These are phyloP conservation scores for Poecile montanus DNA, from an alignment of 2,797 vertebrate genomes.

Conservation along the genomic window DNA sequence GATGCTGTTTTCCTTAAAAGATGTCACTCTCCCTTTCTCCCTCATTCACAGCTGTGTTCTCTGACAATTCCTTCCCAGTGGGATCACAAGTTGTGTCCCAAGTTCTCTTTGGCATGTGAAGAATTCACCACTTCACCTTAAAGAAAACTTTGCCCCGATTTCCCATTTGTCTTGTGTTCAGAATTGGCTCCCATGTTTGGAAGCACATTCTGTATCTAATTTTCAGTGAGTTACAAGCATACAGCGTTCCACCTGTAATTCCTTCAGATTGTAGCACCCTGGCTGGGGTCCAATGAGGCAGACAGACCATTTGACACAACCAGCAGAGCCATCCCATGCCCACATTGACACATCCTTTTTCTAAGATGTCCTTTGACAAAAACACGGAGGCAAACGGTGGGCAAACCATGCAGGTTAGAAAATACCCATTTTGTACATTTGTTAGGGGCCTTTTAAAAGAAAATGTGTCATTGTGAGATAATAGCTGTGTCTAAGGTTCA, in stretches of 20 bases:
- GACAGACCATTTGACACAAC: not conserved
- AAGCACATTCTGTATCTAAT: not conserved
- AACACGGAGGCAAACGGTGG: not conserved
- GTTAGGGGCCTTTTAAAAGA: conserved; percentile 17
- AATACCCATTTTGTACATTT: not conserved
- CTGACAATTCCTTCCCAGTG: not conserved
- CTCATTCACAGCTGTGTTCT: not conserved
- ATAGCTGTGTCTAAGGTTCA: conserved; percentile 45
- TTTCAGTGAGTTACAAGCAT: not conserved
- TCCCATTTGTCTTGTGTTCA: not conserved
- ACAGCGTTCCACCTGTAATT: not conserved
- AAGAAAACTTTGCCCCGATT: not conserved
- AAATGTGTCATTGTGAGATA: conserved; percentile 5
- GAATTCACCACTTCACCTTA: not conserved
- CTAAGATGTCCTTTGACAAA: not conserved
- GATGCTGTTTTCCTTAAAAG: not conserved
- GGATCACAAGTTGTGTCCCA: not conserved
- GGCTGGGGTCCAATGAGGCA: not conserved
- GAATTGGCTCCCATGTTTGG: not conserved
- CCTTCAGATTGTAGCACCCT: not conserved
- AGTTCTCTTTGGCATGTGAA: not conserved
- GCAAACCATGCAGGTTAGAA: not conserved
- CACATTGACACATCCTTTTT: not conserved
- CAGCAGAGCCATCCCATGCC: not conserved
- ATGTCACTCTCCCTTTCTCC: not conserved